Conservation (phyloP, 2,113 vertebrate genomes). For the Helogale parvula region DNA sequence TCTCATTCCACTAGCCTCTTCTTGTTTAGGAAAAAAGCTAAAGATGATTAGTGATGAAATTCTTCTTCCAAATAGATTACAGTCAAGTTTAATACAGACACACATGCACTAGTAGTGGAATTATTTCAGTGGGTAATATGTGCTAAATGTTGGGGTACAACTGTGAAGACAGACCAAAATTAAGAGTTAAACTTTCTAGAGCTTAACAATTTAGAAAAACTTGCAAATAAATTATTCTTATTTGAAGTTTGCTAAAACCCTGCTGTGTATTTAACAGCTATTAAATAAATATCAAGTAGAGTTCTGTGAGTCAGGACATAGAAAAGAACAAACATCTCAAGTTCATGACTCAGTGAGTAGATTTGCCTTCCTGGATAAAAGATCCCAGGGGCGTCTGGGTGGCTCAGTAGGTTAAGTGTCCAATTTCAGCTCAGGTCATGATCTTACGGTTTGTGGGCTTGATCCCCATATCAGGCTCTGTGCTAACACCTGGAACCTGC, state of each 20-base stretch:
- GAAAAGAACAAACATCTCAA: neutral
- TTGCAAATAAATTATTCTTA: constrained; percentile 19
- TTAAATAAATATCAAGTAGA: neutral
- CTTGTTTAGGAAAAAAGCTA: neutral
- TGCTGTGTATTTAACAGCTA: neutral
- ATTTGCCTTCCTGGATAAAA: neutral
- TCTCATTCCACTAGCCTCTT: neutral
- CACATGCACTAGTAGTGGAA: neutral
- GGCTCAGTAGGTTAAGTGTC: no score
- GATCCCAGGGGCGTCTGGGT: neutral
- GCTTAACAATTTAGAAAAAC: constrained; percentile 31
- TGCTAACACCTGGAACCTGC: no score
- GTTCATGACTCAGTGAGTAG: neutral
- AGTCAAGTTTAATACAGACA: neutral
- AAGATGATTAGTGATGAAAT: neutral
- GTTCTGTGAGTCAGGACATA: neutral
- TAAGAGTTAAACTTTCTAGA: neutral
- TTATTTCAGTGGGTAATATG: neutral
- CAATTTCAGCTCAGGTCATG: no score
- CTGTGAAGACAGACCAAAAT: neutral
- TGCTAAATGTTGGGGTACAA: neutral
- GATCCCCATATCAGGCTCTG: no score
- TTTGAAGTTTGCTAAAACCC: neutral
- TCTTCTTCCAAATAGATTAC: neutral
- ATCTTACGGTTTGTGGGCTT: no score